Evolutionary conservation across 2,888 invertebrate species (phyloP).

Genomic region (Dugesia japonica): DNA sequence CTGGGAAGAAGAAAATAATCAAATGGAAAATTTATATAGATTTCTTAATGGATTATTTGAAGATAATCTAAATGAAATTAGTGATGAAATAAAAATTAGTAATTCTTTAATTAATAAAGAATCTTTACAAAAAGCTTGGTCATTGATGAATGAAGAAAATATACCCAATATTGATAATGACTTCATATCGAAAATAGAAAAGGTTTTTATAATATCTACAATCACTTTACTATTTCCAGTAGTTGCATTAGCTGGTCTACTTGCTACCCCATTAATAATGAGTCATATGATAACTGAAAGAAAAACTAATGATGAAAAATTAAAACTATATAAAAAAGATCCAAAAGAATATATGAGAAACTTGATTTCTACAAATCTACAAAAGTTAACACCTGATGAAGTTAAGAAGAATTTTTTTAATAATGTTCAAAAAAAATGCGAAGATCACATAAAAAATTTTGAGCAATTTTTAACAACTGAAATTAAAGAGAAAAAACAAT

Average conservation of each 20-base stretch:
- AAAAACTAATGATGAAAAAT: not conserved
- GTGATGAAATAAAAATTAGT: not conserved
- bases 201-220: not conserved
- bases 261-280: not conserved
- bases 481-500: not conserved
- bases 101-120: constrained; percentile 12
- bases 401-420: not conserved
- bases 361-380: not conserved
- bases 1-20: constrained; percentile 4
- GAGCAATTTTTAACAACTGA: not conserved
- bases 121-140: not conserved
- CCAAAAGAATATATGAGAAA: not conserved
- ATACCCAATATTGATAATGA: not conserved
- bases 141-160: not conserved
- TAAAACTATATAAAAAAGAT: not conserved
- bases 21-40: not conserved
- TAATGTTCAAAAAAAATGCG: not conserved
- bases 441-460: not conserved
- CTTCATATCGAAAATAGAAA: not conserved
- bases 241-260: not conserved
- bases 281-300: not conserved
- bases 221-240: constrained; percentile 6
- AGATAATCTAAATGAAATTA: not conserved
- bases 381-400: not conserved
- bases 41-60: not conserved